phyloP scores from a whole-genome alignment of 1,140 invertebrate species.

The Lepidurus arcticus region DNA sequence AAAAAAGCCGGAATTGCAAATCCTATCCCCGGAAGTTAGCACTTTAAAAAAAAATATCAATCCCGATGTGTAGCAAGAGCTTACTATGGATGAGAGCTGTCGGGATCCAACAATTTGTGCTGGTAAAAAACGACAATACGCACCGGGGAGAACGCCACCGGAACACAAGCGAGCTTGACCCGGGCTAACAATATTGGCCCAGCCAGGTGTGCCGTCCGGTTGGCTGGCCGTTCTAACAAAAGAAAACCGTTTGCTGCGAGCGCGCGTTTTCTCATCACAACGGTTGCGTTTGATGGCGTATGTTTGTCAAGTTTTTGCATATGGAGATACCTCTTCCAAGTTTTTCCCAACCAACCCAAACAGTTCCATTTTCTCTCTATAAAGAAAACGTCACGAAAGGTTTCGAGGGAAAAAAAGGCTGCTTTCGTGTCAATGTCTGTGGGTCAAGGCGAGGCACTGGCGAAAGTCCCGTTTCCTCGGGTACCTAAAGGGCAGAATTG shows the following conservation, averaged over 20 bases:
- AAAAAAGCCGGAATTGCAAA: no score
- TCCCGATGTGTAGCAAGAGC: neutral
- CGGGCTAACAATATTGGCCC: neutral
- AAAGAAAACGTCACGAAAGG: neutral
- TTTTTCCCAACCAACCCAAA: neutral
- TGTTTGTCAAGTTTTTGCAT: slow-evolving; percentile 1
- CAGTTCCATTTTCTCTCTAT: neutral
- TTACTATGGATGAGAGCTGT: neutral
- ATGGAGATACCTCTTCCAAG: neutral
- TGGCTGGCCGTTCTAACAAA: neutral
- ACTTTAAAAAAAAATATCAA: no score
- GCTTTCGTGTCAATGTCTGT: slow-evolving; percentile 14
- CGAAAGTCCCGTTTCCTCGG: slow-evolving; percentile 13
- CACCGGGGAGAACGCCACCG: neutral
- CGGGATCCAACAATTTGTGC: neutral
- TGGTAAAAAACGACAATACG: neutral
- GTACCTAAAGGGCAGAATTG: neutral
- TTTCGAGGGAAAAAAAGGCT: neutral
- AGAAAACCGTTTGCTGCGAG: slow-evolving; percentile 11
- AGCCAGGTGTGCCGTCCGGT: slow-evolving; percentile 16
- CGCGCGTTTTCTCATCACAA: slow-evolving; percentile 12
- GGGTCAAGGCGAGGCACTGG: slow-evolving; percentile 7
- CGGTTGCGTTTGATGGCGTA: neutral
- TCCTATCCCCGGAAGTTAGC: no score
- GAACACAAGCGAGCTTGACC: neutral